Conservation (phyloP, 2,797 vertebrate species). For the Aplochiton taeniatus region DNA sequence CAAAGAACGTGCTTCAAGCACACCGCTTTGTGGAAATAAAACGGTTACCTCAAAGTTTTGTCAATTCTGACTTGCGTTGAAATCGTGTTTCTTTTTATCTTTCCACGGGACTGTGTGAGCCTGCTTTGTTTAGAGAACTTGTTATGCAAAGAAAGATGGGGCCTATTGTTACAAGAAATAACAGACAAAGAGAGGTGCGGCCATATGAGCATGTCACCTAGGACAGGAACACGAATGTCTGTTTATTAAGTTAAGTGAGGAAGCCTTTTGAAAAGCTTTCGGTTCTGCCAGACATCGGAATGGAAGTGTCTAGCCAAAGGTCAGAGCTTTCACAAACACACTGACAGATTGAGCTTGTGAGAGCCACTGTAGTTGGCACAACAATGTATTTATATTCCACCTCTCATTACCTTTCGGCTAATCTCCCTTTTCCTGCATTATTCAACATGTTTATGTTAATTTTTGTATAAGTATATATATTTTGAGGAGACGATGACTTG, state of each 20-base stretch:
- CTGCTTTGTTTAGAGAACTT: not conserved
- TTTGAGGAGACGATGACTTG: too few species aligned
- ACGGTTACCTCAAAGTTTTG: too few species aligned
- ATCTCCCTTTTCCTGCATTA: not conserved
- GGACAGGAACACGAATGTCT: not conserved
- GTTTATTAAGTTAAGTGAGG: not conserved
- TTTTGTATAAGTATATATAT: too few species aligned
- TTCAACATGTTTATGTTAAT: too few species aligned
- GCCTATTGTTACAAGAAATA: not conserved
- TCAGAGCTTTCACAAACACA: not conserved
- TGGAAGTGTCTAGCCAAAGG: not conserved
- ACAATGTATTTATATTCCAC: conserved; percentile 14
- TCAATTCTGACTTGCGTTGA: too few species aligned
- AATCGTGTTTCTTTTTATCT: not conserved
- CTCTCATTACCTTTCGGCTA: conserved; percentile 7
- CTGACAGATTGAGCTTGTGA: not conserved
- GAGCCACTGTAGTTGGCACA: not conserved
- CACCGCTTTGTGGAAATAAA: too few species aligned
- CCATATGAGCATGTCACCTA: not conserved
- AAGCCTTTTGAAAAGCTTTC: not conserved
- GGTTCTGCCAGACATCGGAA: not conserved
- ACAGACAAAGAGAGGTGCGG: not conserved
- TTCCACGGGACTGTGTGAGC: not conserved
- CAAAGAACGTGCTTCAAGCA: too few species aligned
- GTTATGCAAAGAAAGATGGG: too few species aligned